phyloP scores from a whole-genome alignment of 2,113 vertebrate species.

The Bombycilla garrulus region DNA sequence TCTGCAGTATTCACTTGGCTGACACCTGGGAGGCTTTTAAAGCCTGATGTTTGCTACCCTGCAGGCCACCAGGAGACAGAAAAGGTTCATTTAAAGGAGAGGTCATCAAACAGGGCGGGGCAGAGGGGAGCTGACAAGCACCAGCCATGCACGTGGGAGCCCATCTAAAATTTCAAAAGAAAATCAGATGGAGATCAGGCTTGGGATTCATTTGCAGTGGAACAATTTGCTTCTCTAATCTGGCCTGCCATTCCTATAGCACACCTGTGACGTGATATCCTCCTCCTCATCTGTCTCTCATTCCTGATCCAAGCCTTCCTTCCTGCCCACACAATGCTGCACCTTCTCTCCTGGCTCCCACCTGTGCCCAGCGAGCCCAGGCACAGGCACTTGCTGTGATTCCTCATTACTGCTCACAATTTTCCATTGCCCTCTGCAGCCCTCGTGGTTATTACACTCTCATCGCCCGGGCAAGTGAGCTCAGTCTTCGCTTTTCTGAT shows the following conservation, averaged over 20 bases:
- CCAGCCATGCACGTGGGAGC: neutral
- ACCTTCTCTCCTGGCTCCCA: neutral
- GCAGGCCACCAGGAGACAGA: neutral
- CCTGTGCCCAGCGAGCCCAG: neutral
- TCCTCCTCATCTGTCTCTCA: slow-evolving; percentile 24
- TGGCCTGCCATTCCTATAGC: neutral
- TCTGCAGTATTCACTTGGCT: neutral
- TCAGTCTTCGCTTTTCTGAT: slow-evolving; percentile 40
- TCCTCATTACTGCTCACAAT: slow-evolving; percentile 44
- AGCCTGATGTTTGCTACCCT: neutral
- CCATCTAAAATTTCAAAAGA: neutral
- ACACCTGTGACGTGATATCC: neutral
- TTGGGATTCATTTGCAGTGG: neutral
- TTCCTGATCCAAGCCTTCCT: neutral
- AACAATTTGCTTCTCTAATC: neutral
- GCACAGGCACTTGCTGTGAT: neutral
- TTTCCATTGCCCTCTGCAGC: slow-evolving; percentile 49
- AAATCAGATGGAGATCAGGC: neutral
- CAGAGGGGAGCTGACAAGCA: neutral
- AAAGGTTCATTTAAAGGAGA: neutral
- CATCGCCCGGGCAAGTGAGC: slow-evolving; percentile 19
- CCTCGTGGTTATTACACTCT: slow-evolving; percentile 44
- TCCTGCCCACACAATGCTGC: neutral
- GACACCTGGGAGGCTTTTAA: neutral
- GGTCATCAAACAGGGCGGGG: neutral